phyloP scores from a whole-genome alignment of 2,113 vertebrate genomes.

The Smithornis capensis region DNA sequence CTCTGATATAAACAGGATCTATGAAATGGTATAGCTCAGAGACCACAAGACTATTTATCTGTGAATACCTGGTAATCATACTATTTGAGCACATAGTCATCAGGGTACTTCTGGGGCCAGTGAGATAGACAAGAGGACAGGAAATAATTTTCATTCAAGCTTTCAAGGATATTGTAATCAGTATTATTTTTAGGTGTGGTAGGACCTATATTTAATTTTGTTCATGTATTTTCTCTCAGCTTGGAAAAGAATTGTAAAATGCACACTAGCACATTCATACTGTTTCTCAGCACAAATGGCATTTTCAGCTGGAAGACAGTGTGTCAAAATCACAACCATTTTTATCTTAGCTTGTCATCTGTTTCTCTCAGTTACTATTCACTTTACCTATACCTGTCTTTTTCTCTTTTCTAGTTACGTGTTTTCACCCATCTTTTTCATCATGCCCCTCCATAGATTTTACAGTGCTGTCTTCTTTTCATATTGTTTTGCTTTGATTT shows the following conservation, averaged over 20 bases:
- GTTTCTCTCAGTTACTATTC: neutral
- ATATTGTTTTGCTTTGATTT: neutral
- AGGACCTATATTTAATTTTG: neutral
- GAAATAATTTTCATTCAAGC: neutral
- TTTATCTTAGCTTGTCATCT: neutral
- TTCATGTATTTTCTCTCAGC: neutral
- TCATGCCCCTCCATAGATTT: neutral
- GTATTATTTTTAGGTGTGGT: neutral
- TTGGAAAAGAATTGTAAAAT: neutral
- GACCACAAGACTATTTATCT: neutral
- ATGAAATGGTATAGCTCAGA: neutral
- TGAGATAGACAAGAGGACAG: neutral
- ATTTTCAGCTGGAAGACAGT: neutral
- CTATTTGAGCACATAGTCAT: neutral
- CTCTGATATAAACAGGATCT: neutral
- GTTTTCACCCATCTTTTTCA: neutral
- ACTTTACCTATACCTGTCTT: neutral
- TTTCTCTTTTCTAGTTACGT: neutral
- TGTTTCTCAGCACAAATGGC: neutral
- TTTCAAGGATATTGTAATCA: neutral
- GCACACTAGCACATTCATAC: neutral
- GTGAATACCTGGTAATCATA: neutral
- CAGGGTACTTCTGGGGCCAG: neutral
- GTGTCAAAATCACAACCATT: neutral
- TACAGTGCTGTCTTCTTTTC: neutral